A percentile compares a stretch with the other conserved stretches of the same genome.
Evolutionary conservation across 2,113 vertebrate genomes (phyloP).

Genomic region (Notechis scutatus): DNA sequence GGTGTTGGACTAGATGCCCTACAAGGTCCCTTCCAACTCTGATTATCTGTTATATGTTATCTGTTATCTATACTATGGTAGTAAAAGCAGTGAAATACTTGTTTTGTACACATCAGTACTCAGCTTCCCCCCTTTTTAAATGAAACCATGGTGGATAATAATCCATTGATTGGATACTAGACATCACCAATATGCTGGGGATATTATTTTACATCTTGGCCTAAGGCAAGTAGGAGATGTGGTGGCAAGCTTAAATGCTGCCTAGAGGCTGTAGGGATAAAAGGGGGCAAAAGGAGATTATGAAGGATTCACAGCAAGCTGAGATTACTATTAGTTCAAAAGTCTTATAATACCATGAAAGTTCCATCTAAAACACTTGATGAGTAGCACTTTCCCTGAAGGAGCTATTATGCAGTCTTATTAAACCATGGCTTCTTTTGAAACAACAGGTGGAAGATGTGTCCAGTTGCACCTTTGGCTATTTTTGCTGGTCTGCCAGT

Average conservation of each 20-base stretch:
- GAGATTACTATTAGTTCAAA: neutral
- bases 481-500: neutral
- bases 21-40: too few relatives aligned
- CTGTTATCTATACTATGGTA: neutral
- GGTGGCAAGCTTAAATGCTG: neutral
- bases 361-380: neutral
- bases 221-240: neutral
- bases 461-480: neutral
- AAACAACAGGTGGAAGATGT: neutral
- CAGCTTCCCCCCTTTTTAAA: neutral
- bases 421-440: neutral
- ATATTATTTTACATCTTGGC: neutral
- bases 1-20: too few relatives aligned
- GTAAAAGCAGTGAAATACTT: neutral
- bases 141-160: neutral
- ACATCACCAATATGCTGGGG: neutral
- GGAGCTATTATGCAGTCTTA: neutral
- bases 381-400: neutral
- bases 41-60: too few relatives aligned
- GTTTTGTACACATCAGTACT: neutral
- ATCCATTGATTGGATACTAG: neutral
- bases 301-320: neutral
- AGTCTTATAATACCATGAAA: neutral
- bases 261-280: neutral
- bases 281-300: neutral